Evolutionary conservation across 2,888 invertebrate species (phyloP), one percentile per base, ranked within the genome.

Genomic region (Nemoura dubitans): DNA sequence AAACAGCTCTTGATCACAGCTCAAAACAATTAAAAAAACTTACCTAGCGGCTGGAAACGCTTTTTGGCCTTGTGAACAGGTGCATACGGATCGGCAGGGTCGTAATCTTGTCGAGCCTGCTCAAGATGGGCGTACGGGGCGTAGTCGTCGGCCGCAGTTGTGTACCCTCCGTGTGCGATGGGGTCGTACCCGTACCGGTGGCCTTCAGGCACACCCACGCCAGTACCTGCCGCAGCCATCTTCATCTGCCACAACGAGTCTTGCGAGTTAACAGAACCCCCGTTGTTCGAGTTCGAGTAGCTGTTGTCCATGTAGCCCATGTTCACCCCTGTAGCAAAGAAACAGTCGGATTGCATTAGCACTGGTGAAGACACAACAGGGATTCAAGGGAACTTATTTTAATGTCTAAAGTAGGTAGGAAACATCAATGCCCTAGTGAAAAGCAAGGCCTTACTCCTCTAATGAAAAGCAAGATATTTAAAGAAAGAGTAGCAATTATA

Each of bases 211-310:
- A 29, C 59, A 81, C 94, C 95, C 86, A 94, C 95, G 89, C 94
- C 94, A 90, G 95, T 95, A 16, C 94, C 93, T 0, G 93, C 94
- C n/a, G 96, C 96, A 0, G 96, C 96, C 94, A 96, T 96, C 92
- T 98, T 98, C 94, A 97, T 96, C 92, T 97, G 97, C 98, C 98
- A 97, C 90, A 98, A 92, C 76, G 98, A 98, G 91, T 98, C 97
- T 92, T 98, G 98, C 3, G 97, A 98, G 92, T 98, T 97, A 87
- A 98, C 97, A 90, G 97, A 97, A 89, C 98, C 98, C n/a, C 97
- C 97, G 91, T 97, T 97, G 93, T 97, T 97, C 87, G 97, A 97
- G 91, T 97, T 97, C 87, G 97, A 96, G 92, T 97, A 97, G 91
- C 97, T 97, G 92, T 97, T 97, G 91, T 97, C 97, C 92, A 97